Evolutionary conservation across 2,888 invertebrate species (phyloP), one percentile per base, ranked within the genome.

Genomic region (Dascillus cervinus): DNA sequence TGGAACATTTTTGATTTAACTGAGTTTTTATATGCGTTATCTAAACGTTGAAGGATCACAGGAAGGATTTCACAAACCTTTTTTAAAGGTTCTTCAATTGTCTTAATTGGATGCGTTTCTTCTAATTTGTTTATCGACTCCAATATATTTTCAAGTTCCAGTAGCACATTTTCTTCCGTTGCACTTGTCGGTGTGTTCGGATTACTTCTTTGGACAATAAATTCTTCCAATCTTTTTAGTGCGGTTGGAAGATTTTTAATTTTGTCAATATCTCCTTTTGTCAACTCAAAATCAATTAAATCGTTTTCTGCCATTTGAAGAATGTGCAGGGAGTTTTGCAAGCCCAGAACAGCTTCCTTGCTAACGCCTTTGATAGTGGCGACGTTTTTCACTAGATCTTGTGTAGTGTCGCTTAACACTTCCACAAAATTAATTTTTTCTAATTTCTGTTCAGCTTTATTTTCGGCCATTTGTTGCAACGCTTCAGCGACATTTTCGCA

Each of bases 231-330:
- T 14, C 29, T 26, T 29, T 35, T 22, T 13, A 46, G 14, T 12
- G 26, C 23, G 12, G 24, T 22, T 3, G 29, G 36, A 10, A 36
- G 29, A 8, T 28, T 13, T 10, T 32, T 5, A 1, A 46, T 13
- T 5, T 37, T 25, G 8, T 22, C 14, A 26, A 39, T 26, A 10
- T 46, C 46, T 6, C 39, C 38, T 24, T 52, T 52, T 4, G 43
- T 40, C 9, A 62, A 32, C 10, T 44, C 37, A 10, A 41, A 17
- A 26, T 60, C 60, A 11, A 55, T 49, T 22, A 64, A 47, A 43
- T 63, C 62, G 22, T 61, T 58, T 2, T 58, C 42, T 2, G 50
- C 44, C 26, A 51, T 60, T 49, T 64, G 62, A n/a, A 64, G 29
- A 2, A 49, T 45, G 37, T 56, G 51, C 8, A 63, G 41, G 5